phyloP scores from a whole-genome alignment of 2,797 vertebrate genomes.

The Notolabrus celidotus region DNA sequence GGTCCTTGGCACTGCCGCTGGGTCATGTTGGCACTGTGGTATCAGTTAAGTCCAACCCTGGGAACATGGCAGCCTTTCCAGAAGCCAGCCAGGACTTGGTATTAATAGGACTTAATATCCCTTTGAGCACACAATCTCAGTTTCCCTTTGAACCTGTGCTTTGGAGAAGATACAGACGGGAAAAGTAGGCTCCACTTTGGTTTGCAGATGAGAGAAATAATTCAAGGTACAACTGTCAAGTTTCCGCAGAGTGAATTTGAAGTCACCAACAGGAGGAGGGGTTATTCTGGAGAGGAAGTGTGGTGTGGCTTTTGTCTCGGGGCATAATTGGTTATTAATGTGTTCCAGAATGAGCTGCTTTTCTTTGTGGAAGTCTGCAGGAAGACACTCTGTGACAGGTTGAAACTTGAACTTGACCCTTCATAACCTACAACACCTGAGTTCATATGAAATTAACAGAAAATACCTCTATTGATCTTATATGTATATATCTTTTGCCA shows the following conservation, averaged over 20 bases:
- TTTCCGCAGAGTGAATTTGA: slow-evolving; percentile 35
- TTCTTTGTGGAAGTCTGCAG: background rate
- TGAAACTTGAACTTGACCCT: slow-evolving; percentile 18
- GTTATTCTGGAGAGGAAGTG: slow-evolving; percentile 11
- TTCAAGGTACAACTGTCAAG: slow-evolving; percentile 39
- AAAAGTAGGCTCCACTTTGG: slow-evolving; percentile 32
- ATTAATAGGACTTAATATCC: slow-evolving; percentile 68
- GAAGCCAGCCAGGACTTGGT: slow-evolving; percentile 38
- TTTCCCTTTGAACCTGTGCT: slow-evolving; percentile 47
- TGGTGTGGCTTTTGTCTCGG: slow-evolving; percentile 43
- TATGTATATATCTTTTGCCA: slow-evolving; percentile 30
- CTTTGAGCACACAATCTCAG: slow-evolving; percentile 26
- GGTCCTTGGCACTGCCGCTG: slow-evolving; percentile 62
- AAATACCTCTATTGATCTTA: slow-evolving; percentile 3
- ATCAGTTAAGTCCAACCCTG: slow-evolving; percentile 66
- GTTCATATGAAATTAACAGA: background rate
- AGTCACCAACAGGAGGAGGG: slow-evolving; percentile 7
- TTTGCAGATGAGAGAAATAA: slow-evolving; percentile 60
- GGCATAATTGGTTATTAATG: slow-evolving; percentile 37
- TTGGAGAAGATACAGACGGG: slow-evolving; percentile 14
- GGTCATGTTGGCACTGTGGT: slow-evolving; percentile 69
- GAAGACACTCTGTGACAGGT: slow-evolving; percentile 42
- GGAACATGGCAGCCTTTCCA: slow-evolving; percentile 66
- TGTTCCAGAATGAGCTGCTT: slow-evolving; percentile 27
- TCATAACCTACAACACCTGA: too few species aligned